A percentile compares a stretch with the other conserved stretches of the same genome.
These are phyloP conservation scores for Neopelma chrysocephalum DNA, from an alignment of 2,797 vertebrate genomes.

Conservation along the genomic window DNA sequence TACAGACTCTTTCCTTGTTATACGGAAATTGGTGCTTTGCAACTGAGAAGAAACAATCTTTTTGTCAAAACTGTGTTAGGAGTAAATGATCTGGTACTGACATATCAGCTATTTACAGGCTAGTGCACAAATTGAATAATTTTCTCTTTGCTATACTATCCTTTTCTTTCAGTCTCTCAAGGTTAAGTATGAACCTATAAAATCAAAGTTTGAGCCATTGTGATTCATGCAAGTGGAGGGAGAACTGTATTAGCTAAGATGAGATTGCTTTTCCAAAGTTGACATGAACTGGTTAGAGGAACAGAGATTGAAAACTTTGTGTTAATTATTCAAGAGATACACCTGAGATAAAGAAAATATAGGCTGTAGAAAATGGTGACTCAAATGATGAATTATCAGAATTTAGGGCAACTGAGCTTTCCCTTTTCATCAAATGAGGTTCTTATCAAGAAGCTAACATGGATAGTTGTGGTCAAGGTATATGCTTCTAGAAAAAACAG, in stretches of 20 bases:
- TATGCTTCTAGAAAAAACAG: not conserved
- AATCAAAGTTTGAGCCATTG: not conserved
- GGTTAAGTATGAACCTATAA: not conserved
- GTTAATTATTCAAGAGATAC: not conserved
- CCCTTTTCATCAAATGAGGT: not conserved
- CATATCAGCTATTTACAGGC: not conserved
- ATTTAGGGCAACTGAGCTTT: not conserved
- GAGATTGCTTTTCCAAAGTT: not conserved
- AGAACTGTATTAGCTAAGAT: not conserved
- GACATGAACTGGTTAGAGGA: not conserved
- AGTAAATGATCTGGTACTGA: not conserved
- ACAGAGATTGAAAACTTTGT: not conserved
- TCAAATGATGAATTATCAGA: not conserved
- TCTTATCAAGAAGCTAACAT: not conserved
- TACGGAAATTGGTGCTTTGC: not conserved
- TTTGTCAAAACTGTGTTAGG: not conserved
- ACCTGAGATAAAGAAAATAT: not conserved
- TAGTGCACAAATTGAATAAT: not conserved
- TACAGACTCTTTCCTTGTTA: not conserved
- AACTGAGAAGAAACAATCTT: not conserved
- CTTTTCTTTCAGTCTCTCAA: not conserved
- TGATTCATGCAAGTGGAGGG: not conserved
- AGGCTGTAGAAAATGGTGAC: not conserved
- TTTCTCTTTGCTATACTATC: not conserved
- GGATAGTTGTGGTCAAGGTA: not conserved